Base-by-base conservation (phyloP, 2,113 vertebrate genomes). In the Cephalopterus ornatus region DNA sequence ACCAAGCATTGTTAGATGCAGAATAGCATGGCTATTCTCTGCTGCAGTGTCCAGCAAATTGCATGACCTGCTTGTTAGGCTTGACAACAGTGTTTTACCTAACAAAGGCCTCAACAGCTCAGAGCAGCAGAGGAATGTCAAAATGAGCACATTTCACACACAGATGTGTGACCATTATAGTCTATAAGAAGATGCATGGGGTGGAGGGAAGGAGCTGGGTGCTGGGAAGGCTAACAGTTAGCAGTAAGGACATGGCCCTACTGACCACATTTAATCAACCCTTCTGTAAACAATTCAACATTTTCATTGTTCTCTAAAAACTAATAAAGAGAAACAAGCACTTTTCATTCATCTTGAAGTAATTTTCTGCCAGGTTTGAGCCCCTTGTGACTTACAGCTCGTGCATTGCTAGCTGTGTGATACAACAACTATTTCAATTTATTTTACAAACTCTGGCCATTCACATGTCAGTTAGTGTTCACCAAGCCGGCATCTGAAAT, bases 111-210 rank as follows among this genome's bases (percentile, higher is more conserved):
- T 98, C 98, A 96, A 97, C 97, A 98, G 98, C 97, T 98, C 98
- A 96, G 93, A 98, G 98, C 98, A 97, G 97, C 97, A 89, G 94
- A 94, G 98, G 99, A 99, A 99, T 99, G 99, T 99, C 98, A 99
- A 98, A 98, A 98, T 97, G 99, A 99, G 99, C 98, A 98, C 98
- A 99, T 99, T 99, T 99, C 99, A 99, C 99, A 99, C 99, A 98
- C 98, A 99, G 99, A 99, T 99, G 99, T 99, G 98, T 98, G 98
- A 98, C 98, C 98, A 96, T 98, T 95, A 98, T 98, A 98, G 98
- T 98, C 98, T 98, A 96, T 98, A 98, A 98, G 98, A 98, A 98
- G 98, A 98, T 96, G 97, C 98, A 98, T 98, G 97, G 97, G 97
- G 97, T 97, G 83, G 96, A 95, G 91, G 91, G 92, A 84, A 91